Percentiles rank a stretch among this genome's conserved stretches.
These are phyloP conservation scores for Limanda limanda DNA, from an alignment of 2,113 vertebrate species.

Conservation along the genomic window DNA sequence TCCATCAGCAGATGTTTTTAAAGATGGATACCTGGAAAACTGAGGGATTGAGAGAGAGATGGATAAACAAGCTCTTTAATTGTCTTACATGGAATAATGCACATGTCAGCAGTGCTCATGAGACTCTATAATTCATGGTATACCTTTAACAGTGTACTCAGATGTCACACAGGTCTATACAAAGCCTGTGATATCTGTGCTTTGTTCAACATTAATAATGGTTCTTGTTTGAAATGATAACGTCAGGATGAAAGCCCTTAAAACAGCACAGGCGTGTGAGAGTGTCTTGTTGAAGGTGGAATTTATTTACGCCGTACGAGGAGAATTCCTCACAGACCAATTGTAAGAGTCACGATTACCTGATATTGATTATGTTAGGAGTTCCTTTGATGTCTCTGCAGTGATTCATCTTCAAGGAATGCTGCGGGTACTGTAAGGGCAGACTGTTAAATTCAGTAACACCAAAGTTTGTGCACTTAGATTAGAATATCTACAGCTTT, in stretches of 20 bases:
- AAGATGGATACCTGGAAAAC: not conserved
- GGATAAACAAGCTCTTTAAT: not conserved
- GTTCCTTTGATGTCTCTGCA: constrained; percentile 23
- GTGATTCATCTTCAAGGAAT: constrained; percentile 9
- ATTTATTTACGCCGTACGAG: not conserved
- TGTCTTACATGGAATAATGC: constrained; percentile 5
- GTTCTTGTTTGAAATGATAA: constrained; percentile 20
- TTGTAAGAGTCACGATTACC: constrained; percentile 5
- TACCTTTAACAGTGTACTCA: constrained; percentile 16
- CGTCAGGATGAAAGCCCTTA: constrained; percentile 11
- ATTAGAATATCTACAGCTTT: no score
- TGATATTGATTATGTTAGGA: constrained; percentile 21
- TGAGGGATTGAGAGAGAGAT: not conserved
- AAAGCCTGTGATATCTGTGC: constrained; percentile 23
- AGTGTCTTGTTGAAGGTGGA: not conserved
- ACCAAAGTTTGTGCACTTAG: not conserved
- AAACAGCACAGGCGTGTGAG: constrained; percentile 14
- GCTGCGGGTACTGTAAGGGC: not conserved
- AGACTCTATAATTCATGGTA: constrained; percentile 35
- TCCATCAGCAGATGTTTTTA: not conserved
- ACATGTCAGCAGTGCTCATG: constrained; percentile 5
- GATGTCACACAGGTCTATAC: constrained; percentile 13
- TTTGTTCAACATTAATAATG: constrained; percentile 21
- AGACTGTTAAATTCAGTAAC: constrained; percentile 13
- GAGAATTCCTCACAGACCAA: not conserved